Base-by-base conservation (phyloP, 2,113 vertebrate species). In the Ochotona curzoniae region DNA sequence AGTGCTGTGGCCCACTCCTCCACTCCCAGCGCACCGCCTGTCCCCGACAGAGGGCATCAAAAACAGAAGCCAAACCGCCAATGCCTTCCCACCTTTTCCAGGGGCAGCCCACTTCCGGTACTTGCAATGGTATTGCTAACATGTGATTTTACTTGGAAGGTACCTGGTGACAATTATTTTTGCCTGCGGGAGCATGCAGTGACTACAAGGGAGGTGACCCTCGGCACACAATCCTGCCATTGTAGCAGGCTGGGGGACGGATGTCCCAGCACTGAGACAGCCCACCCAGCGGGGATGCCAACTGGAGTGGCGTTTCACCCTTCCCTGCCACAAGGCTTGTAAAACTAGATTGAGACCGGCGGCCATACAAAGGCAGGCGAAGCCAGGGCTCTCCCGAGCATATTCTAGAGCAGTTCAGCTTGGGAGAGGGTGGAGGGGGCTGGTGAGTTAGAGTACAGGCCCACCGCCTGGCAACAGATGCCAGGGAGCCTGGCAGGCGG, bases 1-100 rank as follows among this genome's bases (percentile, higher is more conserved):
- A 44, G 38, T 44, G 38, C 38, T 44, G 38, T 6, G 38, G 38
- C 38, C 38, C 38, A 44, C 38, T 44, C 74, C 69, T 2, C 30
- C 44, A 2, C 23, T 0, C 6, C 4, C 0, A 8, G 0, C 15
- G 7, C 20, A 9, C 17, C 18, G 23, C 2, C 2, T 2, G 9
- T 57, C 60, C 2, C 44, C 9, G 12, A n/a, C 12, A 2, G 0
- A 17, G 20, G 14, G 10, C 66, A 8, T 26, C 32, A 18, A 51
- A 73, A 61, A 32, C 49, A 44, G 74, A 13, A 8, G 69, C 26
- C 79, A 54, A 61, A 35, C 21, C 49, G 87, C 1, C n/a, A 15
- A 6, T 13, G 1, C 35, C 51, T 25, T 47, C 23, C 57, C 0
- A 11, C 9, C 49, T 32, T 18, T 26, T 21, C 15, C 32, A 47